Evolutionary conservation across 1,140 invertebrate species (phyloP).

Genomic region (Tachypleus tridentatus): DNA sequence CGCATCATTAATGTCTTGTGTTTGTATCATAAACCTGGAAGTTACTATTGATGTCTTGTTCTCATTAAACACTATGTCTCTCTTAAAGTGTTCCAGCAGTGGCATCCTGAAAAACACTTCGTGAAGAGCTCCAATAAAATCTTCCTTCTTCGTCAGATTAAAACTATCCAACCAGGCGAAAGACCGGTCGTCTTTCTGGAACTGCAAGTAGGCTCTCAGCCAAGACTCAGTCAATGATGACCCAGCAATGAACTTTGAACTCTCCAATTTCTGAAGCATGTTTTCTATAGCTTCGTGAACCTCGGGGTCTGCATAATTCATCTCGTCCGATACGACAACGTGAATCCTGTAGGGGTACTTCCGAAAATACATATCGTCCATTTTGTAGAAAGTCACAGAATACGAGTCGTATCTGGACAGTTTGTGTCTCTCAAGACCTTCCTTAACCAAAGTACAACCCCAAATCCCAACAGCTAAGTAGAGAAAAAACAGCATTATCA

Average conservation of each 20-base stretch:
- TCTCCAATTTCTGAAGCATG: constrained; percentile 64
- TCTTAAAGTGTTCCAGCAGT: constrained; percentile 48
- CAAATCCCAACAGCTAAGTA: constrained; percentile 75
- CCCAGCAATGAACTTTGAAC: constrained; percentile 55
- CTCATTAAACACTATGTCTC: constrained; percentile 74
- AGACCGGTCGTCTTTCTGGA: constrained; percentile 57
- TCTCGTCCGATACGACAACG: constrained; percentile 69
- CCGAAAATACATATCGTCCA: constrained; percentile 73
- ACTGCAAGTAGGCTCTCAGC: constrained; percentile 68
- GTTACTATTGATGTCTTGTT: constrained; percentile 57
- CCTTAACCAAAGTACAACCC: constrained; percentile 70
- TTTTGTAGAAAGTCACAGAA: constrained; percentile 74
- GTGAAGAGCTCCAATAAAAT: constrained; percentile 62
- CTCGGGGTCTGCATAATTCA: constrained; percentile 68
- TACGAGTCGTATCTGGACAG: constrained; percentile 65
- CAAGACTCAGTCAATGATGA: constrained; percentile 79
- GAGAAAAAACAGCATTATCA: constrained; percentile 59
- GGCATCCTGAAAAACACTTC: constrained; percentile 41
- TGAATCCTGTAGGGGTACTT: constrained; percentile 80
- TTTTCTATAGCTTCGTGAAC: constrained; percentile 65
- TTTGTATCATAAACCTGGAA: constrained; percentile 74
- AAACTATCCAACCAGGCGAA: constrained; percentile 46
- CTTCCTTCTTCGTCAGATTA: constrained; percentile 55
- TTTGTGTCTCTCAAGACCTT: constrained; percentile 58
- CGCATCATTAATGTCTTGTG: constrained; percentile 73